phyloP scores from a whole-genome alignment of 2,113 vertebrate species.

The Numenius arquata region DNA sequence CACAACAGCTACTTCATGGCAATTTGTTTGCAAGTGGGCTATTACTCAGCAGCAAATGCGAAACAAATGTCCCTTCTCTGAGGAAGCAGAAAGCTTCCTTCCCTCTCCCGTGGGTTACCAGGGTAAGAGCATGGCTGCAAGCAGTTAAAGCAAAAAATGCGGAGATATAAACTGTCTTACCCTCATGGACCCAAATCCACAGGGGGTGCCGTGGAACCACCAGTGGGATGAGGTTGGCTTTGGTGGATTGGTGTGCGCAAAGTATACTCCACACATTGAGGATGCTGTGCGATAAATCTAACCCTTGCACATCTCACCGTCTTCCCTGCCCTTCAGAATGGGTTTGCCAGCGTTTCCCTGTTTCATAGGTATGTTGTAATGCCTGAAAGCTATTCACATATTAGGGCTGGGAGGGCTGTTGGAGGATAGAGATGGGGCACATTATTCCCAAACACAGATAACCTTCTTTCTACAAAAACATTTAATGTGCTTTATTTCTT shows the following conservation, averaged over 20 bases:
- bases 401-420: background rate
- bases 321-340: background rate
- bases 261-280: accelerated
- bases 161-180: background rate
- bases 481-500: background rate
- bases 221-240: background rate
- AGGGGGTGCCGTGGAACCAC: background rate
- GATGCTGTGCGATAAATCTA: background rate
- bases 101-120: background rate
- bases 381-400: background rate
- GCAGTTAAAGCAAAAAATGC: background rate
- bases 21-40: slow-evolving; percentile 25
- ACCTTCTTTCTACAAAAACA: background rate
- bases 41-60: background rate
- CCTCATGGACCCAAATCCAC: accelerated
- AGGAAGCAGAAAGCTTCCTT: background rate
- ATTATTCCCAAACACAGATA: background rate
- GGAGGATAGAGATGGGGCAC: background rate
- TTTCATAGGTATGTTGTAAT: background rate
- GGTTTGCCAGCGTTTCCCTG: background rate
- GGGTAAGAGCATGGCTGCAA: background rate
- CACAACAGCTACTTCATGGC: slow-evolving; percentile 19
- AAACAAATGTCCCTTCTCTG: background rate
- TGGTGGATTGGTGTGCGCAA: background rate
- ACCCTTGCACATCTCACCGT: background rate